Conservation (phyloP, 2,888 invertebrate genomes). For the Drosophila multiciliata region DNA sequence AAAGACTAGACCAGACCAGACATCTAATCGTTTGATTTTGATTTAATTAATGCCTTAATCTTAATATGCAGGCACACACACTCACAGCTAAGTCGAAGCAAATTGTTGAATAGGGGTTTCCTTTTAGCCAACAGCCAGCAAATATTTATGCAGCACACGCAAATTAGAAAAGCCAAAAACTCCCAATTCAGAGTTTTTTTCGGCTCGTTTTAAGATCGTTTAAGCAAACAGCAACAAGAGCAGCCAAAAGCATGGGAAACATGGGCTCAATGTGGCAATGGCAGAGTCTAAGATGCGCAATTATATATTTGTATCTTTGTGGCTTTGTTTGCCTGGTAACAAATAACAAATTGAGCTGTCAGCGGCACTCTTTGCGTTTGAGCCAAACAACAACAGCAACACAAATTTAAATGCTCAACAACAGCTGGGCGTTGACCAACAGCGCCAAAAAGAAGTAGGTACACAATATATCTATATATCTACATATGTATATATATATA, state of each 20-base stretch:
- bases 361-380: conserved; percentile 50
- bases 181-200: background rate
- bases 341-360: conserved; percentile 80
- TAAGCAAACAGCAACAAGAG: conserved; percentile 27
- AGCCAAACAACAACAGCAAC: conserved; percentile 31
- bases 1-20: conserved; percentile 36
- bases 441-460: conserved; percentile 10
- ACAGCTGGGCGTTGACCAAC: conserved; percentile 58
- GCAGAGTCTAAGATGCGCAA: conserved; percentile 40
- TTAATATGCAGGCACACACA: conserved; percentile 14
- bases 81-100: background rate
- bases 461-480: background rate
- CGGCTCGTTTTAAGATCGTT: conserved; percentile 33
- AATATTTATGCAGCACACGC: conserved; percentile 57
- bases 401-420: conserved; percentile 36
- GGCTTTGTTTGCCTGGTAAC: conserved; percentile 23
- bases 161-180: conserved; percentile 4
- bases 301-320: conserved; percentile 24
- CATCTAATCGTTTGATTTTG: conserved; percentile 68
- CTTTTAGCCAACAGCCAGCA: conserved; percentile 19
- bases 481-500: background rate
- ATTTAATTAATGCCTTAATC: conserved; percentile 70
- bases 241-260: conserved; percentile 34
- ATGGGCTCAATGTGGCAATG: conserved; percentile 6
- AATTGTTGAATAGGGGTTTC: conserved; percentile 46